A percentile compares a stretch with the other conserved stretches of the same genome.
These are phyloP conservation scores for Mohoua ochrocephala DNA, from an alignment of 2,113 vertebrate genomes.

Conservation along the genomic window DNA sequence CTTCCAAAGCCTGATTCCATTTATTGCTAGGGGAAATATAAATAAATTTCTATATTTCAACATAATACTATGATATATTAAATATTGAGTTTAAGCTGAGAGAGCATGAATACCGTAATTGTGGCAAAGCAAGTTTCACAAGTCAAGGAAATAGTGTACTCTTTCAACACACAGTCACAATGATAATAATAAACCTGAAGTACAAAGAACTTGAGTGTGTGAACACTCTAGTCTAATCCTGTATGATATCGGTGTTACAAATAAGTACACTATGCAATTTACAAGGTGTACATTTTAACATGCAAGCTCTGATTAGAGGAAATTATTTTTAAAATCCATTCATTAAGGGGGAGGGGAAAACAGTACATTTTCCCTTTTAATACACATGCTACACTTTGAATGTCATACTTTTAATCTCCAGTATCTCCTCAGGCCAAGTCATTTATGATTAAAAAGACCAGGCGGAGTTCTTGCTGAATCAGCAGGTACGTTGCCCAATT, in stretches of 20 bases:
- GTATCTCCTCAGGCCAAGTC: background rate
- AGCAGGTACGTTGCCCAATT: background rate
- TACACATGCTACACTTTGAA: background rate
- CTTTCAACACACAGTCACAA: background rate
- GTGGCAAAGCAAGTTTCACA: background rate
- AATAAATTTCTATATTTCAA: background rate
- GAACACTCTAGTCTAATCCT: background rate
- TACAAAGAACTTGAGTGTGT: background rate
- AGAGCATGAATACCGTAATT: background rate
- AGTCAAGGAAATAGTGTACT: background rate
- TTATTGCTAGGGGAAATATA: background rate
- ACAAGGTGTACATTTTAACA: background rate
- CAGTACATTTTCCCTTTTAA: background rate
- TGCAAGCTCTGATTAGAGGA: background rate
- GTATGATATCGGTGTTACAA: background rate
- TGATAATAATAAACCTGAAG: background rate
- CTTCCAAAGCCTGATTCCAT: background rate
- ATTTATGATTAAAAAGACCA: background rate
- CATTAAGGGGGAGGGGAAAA: background rate
- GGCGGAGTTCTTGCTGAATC: background rate
- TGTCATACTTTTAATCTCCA: background rate
- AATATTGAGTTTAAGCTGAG: background rate
- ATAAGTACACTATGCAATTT: background rate
- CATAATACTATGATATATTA: background rate
- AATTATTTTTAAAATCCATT: background rate